phyloP scores from a whole-genome alignment of 2,888 invertebrate species.

The Brachynemurus nebulosus region DNA sequence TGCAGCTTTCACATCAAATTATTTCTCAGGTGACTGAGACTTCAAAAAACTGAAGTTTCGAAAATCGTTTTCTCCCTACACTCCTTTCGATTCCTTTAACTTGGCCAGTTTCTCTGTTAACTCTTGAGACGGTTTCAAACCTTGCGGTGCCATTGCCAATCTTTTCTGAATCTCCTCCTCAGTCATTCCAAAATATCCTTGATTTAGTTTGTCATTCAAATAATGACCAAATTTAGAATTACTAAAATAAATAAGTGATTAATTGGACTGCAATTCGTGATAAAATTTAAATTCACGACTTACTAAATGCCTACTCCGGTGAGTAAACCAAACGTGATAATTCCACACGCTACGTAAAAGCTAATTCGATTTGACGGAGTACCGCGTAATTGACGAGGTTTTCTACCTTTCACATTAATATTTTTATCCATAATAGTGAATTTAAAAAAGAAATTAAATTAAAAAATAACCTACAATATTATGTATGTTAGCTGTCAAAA shows the following conservation, averaged over 20 bases:
- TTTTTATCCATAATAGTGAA: conserved; percentile 22
- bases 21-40: too few species aligned
- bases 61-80: too few species aligned
- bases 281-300: neutral
- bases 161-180: neutral
- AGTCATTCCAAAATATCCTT: neutral
- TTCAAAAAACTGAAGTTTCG: too few species aligned
- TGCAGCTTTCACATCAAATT: too few species aligned
- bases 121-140: neutral
- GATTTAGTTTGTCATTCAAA: neutral
- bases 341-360: neutral
- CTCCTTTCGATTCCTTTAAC: conserved; percentile 13
- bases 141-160: neutral
- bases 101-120: neutral
- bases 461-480: too few species aligned
- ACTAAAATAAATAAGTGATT: neutral
- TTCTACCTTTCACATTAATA: conserved; percentile 31
- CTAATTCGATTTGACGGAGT: conserved; percentile 33
- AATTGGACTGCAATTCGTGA: neutral
- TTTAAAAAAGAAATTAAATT: too few species aligned
- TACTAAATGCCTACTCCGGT: neutral
- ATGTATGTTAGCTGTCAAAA: too few species aligned
- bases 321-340: neutral
- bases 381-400: conserved; percentile 50
- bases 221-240: neutral